phyloP scores from a whole-genome alignment of 2,797 vertebrate species.

The Cuniculus paca region DNA sequence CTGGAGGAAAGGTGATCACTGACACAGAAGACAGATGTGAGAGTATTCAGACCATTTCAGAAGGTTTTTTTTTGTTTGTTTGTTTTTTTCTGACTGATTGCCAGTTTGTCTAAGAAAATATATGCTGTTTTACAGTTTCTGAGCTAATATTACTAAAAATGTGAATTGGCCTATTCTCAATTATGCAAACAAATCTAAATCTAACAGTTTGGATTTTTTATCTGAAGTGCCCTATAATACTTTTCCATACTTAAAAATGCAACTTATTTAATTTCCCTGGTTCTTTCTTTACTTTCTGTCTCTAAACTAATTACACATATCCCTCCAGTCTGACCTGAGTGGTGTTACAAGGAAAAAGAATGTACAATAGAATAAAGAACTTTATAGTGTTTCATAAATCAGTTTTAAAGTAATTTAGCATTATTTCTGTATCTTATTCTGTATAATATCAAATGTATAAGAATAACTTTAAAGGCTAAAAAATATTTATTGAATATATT shows the following conservation, averaged over 20 bases:
- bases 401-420: slow-evolving; percentile 27
- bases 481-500: slow-evolving; percentile 4
- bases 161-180: background rate
- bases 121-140: background rate
- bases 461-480: background rate
- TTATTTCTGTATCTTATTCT: background rate
- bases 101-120: background rate
- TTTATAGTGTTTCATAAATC: slow-evolving; percentile 1
- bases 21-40: background rate
- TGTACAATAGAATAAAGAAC: background rate
- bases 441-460: background rate
- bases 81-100: background rate
- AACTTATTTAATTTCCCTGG: slow-evolving; percentile 12
- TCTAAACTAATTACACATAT: background rate
- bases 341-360: background rate
- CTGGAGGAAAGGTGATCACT: background rate
- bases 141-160: slow-evolving; percentile 19
- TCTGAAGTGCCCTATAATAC: background rate
- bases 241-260: slow-evolving; percentile 38
- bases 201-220: background rate
- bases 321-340: background rate
- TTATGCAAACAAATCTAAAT: background rate
- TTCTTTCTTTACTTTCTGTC: background rate
- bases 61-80: slow-evolving; percentile 12
- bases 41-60: background rate